phyloP scores from a whole-genome alignment of 2,888 invertebrate species.

The Nasonia oneida region DNA sequence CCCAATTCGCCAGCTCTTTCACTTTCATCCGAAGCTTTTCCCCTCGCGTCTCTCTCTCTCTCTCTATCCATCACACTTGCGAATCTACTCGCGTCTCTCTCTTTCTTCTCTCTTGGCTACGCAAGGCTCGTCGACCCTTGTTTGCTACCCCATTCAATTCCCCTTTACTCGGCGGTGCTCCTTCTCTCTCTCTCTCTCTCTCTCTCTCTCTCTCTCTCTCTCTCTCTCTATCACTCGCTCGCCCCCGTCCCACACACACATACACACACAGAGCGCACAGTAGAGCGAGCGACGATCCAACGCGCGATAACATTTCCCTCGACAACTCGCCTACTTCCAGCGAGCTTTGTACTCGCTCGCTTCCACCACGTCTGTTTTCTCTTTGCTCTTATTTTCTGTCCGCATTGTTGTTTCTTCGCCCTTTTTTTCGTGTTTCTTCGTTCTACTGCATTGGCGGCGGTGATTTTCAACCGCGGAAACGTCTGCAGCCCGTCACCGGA shows the following conservation, averaged over 20 bases:
- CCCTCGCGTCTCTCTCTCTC: constrained; percentile 50
- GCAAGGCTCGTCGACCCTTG: constrained; percentile 70
- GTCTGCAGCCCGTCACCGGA: constrained; percentile 34
- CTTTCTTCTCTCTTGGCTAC: constrained; percentile 54
- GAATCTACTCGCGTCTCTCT: constrained; percentile 47
- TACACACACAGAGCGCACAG: constrained; percentile 63
- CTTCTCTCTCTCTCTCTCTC: constrained; percentile 47
- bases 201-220: constrained; percentile 48
- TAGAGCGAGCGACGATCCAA: constrained; percentile 71
- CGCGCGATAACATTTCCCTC: constrained; percentile 77
- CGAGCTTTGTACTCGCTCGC: constrained; percentile 68
- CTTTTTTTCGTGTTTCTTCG: constrained; percentile 51
- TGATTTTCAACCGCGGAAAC: constrained; percentile 52
- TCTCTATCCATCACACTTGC: constrained; percentile 47
- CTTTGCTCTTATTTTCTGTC: constrained; percentile 63
- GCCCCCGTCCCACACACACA: constrained; percentile 63
- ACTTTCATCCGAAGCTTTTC: constrained; percentile 62
- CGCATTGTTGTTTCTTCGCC: constrained; percentile 63
- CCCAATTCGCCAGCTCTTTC: constrained; percentile 60
- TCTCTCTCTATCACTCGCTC: constrained; percentile 39
- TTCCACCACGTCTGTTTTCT: constrained; percentile 26
- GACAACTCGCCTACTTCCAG: constrained; percentile 76
- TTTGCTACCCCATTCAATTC: constrained; percentile 76
- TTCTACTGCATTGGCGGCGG: constrained; percentile 28
- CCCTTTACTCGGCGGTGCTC: constrained; percentile 66